These are phyloP conservation scores for Pelecanoides urinatrix DNA, from an alignment of 2,113 vertebrate species.

Conservation along the genomic window DNA sequence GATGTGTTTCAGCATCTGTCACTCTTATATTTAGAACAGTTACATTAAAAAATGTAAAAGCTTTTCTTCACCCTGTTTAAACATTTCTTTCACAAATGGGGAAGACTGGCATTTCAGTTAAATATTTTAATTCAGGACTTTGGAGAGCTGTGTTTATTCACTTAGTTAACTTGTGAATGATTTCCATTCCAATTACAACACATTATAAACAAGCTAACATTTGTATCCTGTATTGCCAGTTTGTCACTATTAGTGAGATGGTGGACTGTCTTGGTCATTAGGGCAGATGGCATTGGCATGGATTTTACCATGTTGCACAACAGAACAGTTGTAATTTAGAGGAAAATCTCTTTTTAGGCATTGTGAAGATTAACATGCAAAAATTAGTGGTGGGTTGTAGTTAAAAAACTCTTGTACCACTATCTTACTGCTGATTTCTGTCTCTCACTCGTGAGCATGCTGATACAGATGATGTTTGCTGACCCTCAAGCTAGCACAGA, in stretches of 20 bases:
- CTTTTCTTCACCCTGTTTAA: background rate
- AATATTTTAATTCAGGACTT: constrained; percentile 23
- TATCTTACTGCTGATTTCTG: background rate
- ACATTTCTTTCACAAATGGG: background rate
- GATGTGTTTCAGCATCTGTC: background rate
- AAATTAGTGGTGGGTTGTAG: background rate
- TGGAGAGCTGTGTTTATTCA: constrained; percentile 7
- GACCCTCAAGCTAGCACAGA: constrained; percentile 11
- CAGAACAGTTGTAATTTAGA: background rate
- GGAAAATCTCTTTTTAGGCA: background rate
- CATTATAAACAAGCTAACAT: background rate
- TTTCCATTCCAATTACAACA: constrained; percentile 10
- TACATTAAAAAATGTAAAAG: constrained; percentile 14
- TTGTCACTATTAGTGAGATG: background rate
- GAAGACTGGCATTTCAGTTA: background rate
- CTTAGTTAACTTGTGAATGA: constrained; percentile 7
- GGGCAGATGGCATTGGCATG: background rate
- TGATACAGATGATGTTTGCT: background rate
- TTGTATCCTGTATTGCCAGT: background rate
- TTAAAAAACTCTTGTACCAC: background rate
- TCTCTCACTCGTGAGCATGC: background rate
- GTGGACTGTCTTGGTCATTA: background rate
- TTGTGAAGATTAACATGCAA: background rate
- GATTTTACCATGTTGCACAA: background rate
- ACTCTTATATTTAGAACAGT: background rate